Percentiles rank a stretch among this genome's conserved stretches.
Conservation (phyloP, 2,888 invertebrate genomes). For the Drosophila neonasuta region DNA sequence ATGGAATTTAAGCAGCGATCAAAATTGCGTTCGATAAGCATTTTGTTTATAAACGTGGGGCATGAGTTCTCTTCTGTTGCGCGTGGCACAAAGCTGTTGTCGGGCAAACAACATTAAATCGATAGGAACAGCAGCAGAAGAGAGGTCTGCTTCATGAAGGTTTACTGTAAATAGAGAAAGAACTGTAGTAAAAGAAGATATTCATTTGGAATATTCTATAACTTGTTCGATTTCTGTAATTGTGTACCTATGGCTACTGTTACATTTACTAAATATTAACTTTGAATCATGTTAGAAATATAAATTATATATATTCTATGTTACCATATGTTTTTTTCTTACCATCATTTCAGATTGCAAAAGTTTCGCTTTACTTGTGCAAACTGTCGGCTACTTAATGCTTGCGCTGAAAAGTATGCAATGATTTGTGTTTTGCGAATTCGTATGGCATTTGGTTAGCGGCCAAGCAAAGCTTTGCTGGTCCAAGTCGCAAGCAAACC, state of each 20-base stretch:
- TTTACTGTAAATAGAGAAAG: neutral
- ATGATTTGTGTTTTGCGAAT: conserved; percentile 35
- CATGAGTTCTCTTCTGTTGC: conserved; percentile 23
- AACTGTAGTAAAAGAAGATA: no score
- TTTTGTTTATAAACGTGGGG: conserved; percentile 58
- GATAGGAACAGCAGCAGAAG: neutral
- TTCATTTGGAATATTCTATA: no score
- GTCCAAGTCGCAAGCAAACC: conserved; percentile 5
- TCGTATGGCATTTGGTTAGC: conserved; percentile 17
- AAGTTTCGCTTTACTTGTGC: neutral
- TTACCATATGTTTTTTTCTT: no score
- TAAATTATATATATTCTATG: no score
- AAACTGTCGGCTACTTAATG: conserved; percentile 17
- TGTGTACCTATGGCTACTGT: no score
- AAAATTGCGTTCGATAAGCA: conserved; percentile 73
- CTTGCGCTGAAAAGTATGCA: conserved; percentile 2
- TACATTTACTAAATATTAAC: no score
- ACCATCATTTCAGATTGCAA: no score
- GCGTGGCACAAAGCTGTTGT: conserved; percentile 43
- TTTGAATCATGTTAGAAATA: no score
- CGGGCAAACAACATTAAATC: conserved; percentile 40
- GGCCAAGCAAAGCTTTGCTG: conserved; percentile 4
- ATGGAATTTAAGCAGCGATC: conserved; percentile 77
- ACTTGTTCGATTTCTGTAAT: no score
- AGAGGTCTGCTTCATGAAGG: no score